phyloP scores from a whole-genome alignment of 2,113 vertebrate species.

The Cariama cristata region DNA sequence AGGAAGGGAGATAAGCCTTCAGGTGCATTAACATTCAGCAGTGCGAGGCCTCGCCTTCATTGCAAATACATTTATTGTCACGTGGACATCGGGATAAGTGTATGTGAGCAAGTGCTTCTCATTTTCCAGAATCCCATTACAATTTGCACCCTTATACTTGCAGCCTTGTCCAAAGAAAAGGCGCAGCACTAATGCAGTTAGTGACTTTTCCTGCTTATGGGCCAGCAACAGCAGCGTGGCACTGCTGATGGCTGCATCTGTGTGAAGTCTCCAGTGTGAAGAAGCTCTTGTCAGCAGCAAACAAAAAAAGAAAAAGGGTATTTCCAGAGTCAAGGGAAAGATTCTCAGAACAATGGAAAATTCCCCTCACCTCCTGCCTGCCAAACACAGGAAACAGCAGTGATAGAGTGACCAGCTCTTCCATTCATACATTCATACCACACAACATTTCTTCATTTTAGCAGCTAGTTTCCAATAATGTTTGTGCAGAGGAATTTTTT shows the following conservation, averaged over 20 bases:
- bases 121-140: not conserved
- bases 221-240: not conserved
- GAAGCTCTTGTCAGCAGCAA: not conserved
- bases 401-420: not conserved
- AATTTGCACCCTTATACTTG: not conserved
- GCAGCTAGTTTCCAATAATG: not conserved
- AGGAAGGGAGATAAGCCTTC: not conserved
- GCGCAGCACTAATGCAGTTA: not conserved
- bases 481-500: not conserved
- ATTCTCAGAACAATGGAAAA: conserved; percentile 20
- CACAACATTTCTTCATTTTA: not conserved
- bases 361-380: not conserved
- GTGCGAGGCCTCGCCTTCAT: not conserved
- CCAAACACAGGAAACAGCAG: conserved; percentile 9
- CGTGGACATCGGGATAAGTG: not conserved
- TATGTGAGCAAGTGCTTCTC: not conserved
- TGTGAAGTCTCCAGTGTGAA: not conserved
- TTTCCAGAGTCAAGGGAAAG: conserved; percentile 17
- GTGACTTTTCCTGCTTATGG: not conserved
- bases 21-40: not conserved
- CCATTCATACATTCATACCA: not conserved
- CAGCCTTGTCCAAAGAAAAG: not conserved
- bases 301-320: not conserved
- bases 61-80: not conserved
- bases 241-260: not conserved